Percentiles rank a stretch among this genome's conserved stretches.
Conservation (phyloP, 2,113 vertebrate genomes). For the Sterrhoptilus dennistouni region DNA sequence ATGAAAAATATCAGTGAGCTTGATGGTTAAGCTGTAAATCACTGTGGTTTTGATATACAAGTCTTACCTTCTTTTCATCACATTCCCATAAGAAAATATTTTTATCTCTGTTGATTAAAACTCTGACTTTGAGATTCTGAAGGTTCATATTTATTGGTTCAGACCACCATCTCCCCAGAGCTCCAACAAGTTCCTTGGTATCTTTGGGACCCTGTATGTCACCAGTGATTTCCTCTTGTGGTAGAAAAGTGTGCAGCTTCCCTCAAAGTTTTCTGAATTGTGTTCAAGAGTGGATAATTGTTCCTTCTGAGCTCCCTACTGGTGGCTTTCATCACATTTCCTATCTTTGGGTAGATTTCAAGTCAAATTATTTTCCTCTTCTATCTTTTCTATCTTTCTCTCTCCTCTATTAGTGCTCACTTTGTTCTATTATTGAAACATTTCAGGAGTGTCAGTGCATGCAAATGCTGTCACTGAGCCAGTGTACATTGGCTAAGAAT, state of each 20-base stretch:
- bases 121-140: neutral
- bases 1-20: neutral
- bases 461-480: neutral
- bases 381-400: neutral
- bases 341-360: neutral
- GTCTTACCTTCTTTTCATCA: neutral
- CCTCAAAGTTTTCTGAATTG: neutral
- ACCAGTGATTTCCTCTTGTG: neutral
- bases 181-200: neutral
- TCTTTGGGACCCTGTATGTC: neutral
- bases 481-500: neutral
- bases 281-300: neutral
- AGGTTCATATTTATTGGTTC: neutral
- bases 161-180: neutral
- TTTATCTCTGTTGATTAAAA: neutral
- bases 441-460: neutral
- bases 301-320: neutral
- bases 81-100: neutral
- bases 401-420: neutral
- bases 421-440: constrained; percentile 49
- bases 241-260: neutral
- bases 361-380: neutral
- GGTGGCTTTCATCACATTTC: neutral
- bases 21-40: neutral
- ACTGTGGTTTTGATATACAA: neutral